A percentile compares a stretch with the other conserved stretches of the same genome.
These are phyloP conservation scores for Agonopterix arenella DNA, from an alignment of 2,888 invertebrate genomes.

Conservation along the genomic window DNA sequence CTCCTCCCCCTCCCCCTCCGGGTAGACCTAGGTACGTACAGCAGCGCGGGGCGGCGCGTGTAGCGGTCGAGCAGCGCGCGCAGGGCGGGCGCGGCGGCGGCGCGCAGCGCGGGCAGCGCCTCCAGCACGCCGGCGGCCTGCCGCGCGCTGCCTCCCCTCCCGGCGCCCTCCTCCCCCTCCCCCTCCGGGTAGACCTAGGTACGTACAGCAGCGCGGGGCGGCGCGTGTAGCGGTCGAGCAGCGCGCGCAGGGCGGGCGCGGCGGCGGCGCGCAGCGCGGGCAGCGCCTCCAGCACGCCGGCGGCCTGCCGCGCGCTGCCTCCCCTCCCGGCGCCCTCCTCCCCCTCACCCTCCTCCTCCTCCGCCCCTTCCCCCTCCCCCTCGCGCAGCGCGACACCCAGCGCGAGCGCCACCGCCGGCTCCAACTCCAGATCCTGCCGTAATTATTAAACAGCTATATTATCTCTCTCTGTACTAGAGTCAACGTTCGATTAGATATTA, in stretches of 20 bases:
- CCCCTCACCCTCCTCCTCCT: slow-evolving; percentile 3
- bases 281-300: slow-evolving; percentile 21
- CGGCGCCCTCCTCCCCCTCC: slow-evolving; percentile 16
- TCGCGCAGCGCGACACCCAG: slow-evolving; percentile 5
- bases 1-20: too few species aligned
- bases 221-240: slow-evolving; percentile 4
- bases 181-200: too few species aligned
- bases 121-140: slow-evolving; percentile 18
- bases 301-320: slow-evolving; percentile 15
- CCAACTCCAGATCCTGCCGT: too few species aligned
- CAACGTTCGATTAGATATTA: too few species aligned
- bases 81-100: slow-evolving; percentile 13
- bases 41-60: neutral
- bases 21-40: too few species aligned
- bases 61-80: slow-evolving; percentile 7
- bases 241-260: slow-evolving; percentile 9
- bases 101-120: slow-evolving; percentile 24
- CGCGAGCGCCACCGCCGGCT: slow-evolving; percentile 8
- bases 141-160: slow-evolving; percentile 14
- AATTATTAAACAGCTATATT: too few species aligned
- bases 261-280: slow-evolving; percentile 20
- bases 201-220: neutral
- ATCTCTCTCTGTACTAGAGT: too few species aligned
- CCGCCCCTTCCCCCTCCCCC: slow-evolving; percentile 9
- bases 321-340: slow-evolving; percentile 10